Conservation (phyloP, 2,797 vertebrate species). For the Mormyrops attenuatus region DNA sequence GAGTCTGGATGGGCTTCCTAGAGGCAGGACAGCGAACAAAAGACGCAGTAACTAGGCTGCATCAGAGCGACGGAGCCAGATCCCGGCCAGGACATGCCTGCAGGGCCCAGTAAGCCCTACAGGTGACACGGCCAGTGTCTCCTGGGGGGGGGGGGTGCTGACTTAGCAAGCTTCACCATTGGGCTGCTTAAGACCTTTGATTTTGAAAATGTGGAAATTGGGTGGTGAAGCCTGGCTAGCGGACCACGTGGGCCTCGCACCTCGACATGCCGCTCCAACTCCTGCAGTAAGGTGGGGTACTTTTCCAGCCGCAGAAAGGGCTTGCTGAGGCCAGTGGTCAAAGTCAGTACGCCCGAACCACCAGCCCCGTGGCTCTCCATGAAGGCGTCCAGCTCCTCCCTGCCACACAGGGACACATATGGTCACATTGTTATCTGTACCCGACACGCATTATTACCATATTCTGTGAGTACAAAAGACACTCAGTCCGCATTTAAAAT, state of each 20-base stretch:
- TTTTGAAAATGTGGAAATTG: not conserved
- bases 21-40: slow-evolving; percentile 20
- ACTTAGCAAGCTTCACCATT: not conserved
- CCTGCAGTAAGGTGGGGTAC: slow-evolving; percentile 86
- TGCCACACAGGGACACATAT: slow-evolving; percentile 38
- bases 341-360: slow-evolving; percentile 78
- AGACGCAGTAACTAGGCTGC: not conserved
- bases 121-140: not conserved
- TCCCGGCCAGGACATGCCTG: not conserved
- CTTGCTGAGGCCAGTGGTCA: slow-evolving; percentile 94
- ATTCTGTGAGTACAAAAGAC: not conserved
- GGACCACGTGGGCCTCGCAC: slow-evolving; percentile 44
- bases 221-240: not conserved
- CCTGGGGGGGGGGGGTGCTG: not conserved
- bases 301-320: slow-evolving; percentile 96
- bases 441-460: not conserved
- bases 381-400: slow-evolving; percentile 89
- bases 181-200: not conserved
- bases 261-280: slow-evolving; percentile 95
- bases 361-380: slow-evolving; percentile 91
- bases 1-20: slow-evolving; percentile 94
- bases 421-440: not conserved
- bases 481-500: not conserved
- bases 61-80: not conserved
- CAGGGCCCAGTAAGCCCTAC: not conserved